Evolutionary conservation across 2,113 vertebrate species (phyloP).

Genomic region (Nesoenas mayeri): DNA sequence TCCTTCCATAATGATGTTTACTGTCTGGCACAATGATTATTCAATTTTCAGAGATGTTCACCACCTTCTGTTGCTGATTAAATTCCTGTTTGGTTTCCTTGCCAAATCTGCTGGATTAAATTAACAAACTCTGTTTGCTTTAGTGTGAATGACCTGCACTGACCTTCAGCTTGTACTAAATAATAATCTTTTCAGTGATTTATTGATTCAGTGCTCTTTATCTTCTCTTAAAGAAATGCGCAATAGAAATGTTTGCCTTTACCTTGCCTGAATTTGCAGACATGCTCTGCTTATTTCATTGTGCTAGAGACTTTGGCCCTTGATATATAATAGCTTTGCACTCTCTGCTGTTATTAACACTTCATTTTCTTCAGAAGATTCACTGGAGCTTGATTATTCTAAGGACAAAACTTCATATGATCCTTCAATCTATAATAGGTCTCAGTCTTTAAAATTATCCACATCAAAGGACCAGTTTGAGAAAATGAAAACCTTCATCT

Average conservation of each 20-base stretch:
- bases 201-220: constrained; percentile 76
- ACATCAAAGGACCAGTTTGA: constrained; percentile 23
- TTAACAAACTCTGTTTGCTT: constrained; percentile 77
- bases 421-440: constrained; percentile 40
- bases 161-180: constrained; percentile 79
- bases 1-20: constrained; percentile 70
- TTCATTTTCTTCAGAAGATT: constrained; percentile 19
- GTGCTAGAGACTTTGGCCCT: constrained; percentile 37
- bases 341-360: constrained; percentile 55
- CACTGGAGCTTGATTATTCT: constrained; percentile 9
- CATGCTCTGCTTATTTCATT: constrained; percentile 65
- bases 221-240: constrained; percentile 70
- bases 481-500: constrained; percentile 28
- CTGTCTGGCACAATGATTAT: constrained; percentile 69
- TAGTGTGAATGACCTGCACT: constrained; percentile 70
- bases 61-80: constrained; percentile 75
- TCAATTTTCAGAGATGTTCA: constrained; percentile 75
- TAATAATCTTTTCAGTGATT: constrained; percentile 81
- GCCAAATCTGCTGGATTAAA: constrained; percentile 79
- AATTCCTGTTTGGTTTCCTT: constrained; percentile 76
- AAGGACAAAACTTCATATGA: constrained; percentile 4
- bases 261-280: constrained; percentile 58
- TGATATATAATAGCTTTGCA: constrained; percentile 50
- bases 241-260: constrained; percentile 61
- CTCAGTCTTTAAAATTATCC: constrained; percentile 23